These are phyloP conservation scores for Dasyornis broadbenti DNA, from an alignment of 2,113 vertebrate species.

Conservation along the genomic window DNA sequence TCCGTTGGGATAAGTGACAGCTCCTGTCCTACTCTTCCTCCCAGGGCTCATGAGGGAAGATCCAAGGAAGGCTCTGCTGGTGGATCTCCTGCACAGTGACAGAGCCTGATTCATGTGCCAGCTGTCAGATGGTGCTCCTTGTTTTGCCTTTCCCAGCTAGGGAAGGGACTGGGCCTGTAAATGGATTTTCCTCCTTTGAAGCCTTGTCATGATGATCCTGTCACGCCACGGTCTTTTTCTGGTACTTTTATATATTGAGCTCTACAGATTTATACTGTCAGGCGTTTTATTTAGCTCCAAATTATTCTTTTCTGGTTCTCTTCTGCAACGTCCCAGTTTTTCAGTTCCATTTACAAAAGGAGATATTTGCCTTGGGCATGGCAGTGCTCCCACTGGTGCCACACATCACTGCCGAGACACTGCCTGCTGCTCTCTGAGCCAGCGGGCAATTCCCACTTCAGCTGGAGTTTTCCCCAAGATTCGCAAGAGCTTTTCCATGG, in stretches of 20 bases:
- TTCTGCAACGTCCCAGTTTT: not conserved
- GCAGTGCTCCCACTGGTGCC: not conserved
- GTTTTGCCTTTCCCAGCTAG: not conserved
- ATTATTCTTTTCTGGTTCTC: not conserved
- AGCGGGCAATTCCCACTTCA: not conserved
- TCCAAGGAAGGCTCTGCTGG: not conserved
- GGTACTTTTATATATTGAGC: not conserved
- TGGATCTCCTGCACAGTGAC: rapidly evolving
- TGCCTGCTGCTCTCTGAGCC: not conserved
- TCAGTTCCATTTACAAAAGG: not conserved
- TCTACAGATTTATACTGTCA: not conserved
- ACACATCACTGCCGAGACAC: rapidly evolving
- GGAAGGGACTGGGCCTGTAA: not conserved
- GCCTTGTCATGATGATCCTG: not conserved
- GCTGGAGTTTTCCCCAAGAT: no score
- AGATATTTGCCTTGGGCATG: not conserved
- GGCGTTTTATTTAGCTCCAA: not conserved
- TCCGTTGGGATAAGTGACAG: not conserved
- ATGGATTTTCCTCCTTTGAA: not conserved
- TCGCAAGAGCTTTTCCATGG: not conserved
- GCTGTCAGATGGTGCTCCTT: not conserved
- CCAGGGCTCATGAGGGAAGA: not conserved
- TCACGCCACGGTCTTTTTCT: not conserved
- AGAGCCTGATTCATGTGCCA: not conserved
- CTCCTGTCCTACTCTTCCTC: not conserved